A percentile compares a stretch with the other conserved stretches of the same genome.
Evolutionary conservation across 2,797 vertebrate genomes (phyloP).

Genomic region (Loris lydekkerianus): DNA sequence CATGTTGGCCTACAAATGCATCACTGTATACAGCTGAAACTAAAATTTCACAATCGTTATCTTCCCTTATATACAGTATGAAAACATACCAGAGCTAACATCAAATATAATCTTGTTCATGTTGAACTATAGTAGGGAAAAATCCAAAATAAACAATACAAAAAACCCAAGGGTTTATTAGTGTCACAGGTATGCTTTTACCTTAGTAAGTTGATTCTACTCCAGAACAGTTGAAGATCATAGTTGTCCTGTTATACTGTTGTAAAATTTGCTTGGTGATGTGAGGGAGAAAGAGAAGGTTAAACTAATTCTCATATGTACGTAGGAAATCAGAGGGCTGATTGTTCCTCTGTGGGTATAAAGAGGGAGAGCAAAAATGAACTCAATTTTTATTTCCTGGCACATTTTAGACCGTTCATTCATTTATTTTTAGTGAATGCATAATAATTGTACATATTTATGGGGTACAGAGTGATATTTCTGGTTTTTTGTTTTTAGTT

Average conservation of each 20-base stretch:
- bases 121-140: neutral
- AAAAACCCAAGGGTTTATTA: conserved; percentile 2
- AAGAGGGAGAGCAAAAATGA: neutral
- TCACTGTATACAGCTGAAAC: neutral
- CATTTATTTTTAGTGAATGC: neutral
- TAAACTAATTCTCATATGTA: neutral
- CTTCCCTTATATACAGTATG: neutral
- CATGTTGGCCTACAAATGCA: neutral
- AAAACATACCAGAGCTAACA: conserved; percentile 13
- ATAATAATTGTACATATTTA: neutral
- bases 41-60: conserved; percentile 17
- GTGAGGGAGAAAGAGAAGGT: neutral
- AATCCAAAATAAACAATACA: neutral
- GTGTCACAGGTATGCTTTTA: neutral
- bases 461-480: neutral
- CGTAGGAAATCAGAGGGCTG: neutral
- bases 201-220: neutral
- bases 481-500: no score
- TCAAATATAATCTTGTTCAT: conserved; percentile 1
- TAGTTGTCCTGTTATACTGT: neutral
- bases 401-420: neutral
- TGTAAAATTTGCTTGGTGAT: neutral
- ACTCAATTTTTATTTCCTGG: neutral
- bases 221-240: neutral
- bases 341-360: neutral